Evolutionary conservation across 2,888 invertebrate genomes (phyloP).

Genomic region (Polydesmus complanatus): DNA sequence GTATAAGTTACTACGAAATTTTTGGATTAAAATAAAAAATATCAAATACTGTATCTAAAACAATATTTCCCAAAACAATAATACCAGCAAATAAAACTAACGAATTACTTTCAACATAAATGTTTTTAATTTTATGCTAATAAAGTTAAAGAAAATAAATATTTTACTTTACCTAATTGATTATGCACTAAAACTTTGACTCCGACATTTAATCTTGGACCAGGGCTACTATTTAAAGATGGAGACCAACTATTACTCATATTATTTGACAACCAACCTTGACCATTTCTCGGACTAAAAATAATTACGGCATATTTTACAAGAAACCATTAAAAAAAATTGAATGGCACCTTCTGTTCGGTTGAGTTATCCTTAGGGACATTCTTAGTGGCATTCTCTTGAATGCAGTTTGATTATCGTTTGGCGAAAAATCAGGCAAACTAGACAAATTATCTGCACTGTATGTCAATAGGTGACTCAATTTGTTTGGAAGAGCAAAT

Average conservation of each 20-base stretch:
- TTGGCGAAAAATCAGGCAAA: background rate
- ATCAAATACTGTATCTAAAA: no score
- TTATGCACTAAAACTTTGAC: conserved; percentile 36
- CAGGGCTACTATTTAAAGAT: conserved; percentile 3
- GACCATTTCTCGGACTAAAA: no score
- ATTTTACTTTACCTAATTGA: conserved; percentile 34
- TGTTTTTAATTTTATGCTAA: no score
- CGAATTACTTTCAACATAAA: no score
- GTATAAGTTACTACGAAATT: no score
- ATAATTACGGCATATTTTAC: no score
- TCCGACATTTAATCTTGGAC: conserved; percentile 30
- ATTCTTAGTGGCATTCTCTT: conserved; percentile 8
- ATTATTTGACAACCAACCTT: no score
- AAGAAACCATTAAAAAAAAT: no score
- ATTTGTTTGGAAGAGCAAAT: conserved; percentile 34
- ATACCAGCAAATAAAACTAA: no score
- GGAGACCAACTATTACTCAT: background rate
- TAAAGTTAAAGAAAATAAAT: no score
- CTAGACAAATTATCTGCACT: conserved; percentile 16
- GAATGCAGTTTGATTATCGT: background rate
- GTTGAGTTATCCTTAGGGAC: conserved; percentile 8
- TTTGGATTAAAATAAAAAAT: no score
- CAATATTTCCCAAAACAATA: no score
- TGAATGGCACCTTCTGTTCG: conserved; percentile 12
- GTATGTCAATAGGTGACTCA: conserved; percentile 25